Evolutionary conservation across 2,113 vertebrate species (phyloP).

Genomic region (Nothobranchius furzeri): DNA sequence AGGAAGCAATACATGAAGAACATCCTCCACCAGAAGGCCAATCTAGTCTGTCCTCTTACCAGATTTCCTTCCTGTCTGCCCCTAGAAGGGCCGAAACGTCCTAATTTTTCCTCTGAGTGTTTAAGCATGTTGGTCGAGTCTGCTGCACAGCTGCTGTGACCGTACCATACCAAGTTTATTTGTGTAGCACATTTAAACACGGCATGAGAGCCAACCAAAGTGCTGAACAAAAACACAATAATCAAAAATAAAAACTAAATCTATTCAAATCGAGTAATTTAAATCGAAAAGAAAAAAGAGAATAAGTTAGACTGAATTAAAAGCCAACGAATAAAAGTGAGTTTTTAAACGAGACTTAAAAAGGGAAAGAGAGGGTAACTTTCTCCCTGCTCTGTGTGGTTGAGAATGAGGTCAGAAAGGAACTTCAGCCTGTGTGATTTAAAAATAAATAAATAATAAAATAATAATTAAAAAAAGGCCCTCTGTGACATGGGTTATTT

Average conservation of each 20-base stretch:
- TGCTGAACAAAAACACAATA: no score
- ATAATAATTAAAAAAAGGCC: neutral
- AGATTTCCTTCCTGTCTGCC: constrained; percentile 60
- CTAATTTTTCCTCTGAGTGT: constrained; percentile 39
- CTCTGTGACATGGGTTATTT: neutral
- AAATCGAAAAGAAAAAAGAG: no score
- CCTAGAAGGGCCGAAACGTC: constrained; percentile 37
- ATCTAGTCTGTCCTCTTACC: constrained; percentile 16
- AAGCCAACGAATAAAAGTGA: no score
- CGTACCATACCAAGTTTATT: no score
- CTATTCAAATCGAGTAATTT: no score
- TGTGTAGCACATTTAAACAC: no score
- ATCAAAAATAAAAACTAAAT: no score
- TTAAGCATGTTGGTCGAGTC: constrained; percentile 10
- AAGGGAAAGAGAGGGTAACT: neutral
- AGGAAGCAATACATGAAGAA: constrained; percentile 44
- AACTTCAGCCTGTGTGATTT: constrained; percentile 8
- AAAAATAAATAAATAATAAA: neutral
- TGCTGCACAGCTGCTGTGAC: neutral
- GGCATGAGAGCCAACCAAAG: no score
- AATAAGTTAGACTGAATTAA: no score
- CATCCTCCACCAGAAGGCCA: constrained; percentile 1
- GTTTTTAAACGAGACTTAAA: no score
- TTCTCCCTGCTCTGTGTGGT: neutral
- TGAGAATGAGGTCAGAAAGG: constrained; percentile 7